Conservation (phyloP, 2,113 vertebrate species). For the Apaloderma vittatum region DNA sequence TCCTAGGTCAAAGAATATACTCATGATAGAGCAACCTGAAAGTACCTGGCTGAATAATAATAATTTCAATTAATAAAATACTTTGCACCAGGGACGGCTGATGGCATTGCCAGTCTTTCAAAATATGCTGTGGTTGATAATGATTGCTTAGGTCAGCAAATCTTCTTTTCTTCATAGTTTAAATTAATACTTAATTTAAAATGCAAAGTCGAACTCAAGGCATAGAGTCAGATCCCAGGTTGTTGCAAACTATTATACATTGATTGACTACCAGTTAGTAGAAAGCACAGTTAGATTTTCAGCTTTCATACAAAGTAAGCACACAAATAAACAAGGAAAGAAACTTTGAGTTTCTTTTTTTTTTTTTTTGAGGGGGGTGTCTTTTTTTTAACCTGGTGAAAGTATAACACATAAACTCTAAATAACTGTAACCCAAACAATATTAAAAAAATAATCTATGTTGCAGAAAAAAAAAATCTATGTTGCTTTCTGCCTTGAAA, state of each 20-base stretch:
- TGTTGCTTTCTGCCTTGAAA: background rate
- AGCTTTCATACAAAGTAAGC: background rate
- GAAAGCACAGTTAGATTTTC: background rate
- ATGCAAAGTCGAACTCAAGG: background rate
- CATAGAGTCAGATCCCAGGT: background rate
- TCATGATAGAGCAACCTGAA: constrained; percentile 9
- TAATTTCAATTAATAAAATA: constrained; percentile 24
- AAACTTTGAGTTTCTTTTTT: background rate
- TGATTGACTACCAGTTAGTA: background rate
- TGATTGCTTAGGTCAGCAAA: background rate
- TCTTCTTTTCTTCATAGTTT: background rate
- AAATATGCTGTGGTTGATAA: background rate
- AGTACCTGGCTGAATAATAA: constrained; percentile 19
- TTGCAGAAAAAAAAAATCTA: background rate
- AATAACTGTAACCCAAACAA: no score
- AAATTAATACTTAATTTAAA: background rate
- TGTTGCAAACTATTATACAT: background rate
- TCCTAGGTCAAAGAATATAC: constrained; percentile 45
- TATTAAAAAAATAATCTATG: background rate
- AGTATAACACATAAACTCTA: background rate
- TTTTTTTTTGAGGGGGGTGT: background rate
- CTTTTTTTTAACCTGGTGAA: background rate
- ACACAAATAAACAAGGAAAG: background rate
- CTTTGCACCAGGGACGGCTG: background rate
- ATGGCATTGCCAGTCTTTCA: background rate